phyloP scores from a whole-genome alignment of 2,888 invertebrate genomes.

The Pyrrhia umbra region DNA sequence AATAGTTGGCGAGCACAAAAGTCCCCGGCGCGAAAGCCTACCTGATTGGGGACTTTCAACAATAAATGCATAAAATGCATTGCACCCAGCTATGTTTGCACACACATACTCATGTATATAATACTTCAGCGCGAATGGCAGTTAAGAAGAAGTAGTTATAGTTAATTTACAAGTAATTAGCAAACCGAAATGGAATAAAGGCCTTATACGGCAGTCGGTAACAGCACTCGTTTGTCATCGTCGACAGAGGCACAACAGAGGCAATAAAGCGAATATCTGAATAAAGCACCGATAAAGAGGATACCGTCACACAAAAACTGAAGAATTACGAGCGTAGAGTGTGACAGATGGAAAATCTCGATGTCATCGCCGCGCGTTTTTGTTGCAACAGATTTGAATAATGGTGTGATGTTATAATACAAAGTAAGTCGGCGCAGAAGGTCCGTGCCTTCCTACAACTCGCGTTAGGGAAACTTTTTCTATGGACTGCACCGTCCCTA shows the following conservation, averaged over 20 bases:
- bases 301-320: conserved; percentile 60
- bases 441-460: background rate
- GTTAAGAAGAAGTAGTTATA: background rate
- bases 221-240: conserved; percentile 20
- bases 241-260: conserved; percentile 1
- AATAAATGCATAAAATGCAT: too few relatives aligned
- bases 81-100: too few relatives aligned
- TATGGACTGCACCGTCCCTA: too few relatives aligned
- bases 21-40: too few relatives aligned
- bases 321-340: conserved; percentile 58
- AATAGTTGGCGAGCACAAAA: too few relatives aligned
- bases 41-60: too few relatives aligned
- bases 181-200: conserved; percentile 22
- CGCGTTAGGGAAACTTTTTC: background rate
- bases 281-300: conserved; percentile 54
- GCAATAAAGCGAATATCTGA: conserved; percentile 53
- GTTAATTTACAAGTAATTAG: conserved; percentile 27
- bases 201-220: conserved; percentile 22
- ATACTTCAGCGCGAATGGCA: too few relatives aligned
- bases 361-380: conserved; percentile 62
- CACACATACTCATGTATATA: too few relatives aligned
- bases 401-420: conserved; percentile 36
- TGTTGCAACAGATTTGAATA: conserved; percentile 73
- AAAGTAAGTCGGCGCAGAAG: conserved; percentile 27
- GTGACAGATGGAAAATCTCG: conserved; percentile 72